Conservation (phyloP, 2,888 invertebrate genomes). For the Eupeodes latifasciatus region DNA sequence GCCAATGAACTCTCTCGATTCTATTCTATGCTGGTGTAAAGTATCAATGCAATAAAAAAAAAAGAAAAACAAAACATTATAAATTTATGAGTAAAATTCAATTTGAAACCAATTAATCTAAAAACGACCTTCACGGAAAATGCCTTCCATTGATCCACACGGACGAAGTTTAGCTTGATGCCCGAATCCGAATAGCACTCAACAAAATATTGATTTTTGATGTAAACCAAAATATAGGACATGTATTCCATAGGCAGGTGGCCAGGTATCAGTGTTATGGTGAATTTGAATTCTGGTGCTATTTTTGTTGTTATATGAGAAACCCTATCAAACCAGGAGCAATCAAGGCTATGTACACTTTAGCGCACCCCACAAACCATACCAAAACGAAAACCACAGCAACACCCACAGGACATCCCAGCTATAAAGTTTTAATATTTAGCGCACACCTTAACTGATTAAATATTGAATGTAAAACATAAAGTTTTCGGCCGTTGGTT, state of each 20-base stretch:
- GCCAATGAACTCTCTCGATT: background rate
- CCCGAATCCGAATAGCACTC: slow-evolving; percentile 7
- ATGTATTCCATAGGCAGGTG: background rate
- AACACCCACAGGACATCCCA: background rate
- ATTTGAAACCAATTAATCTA: slow-evolving; percentile 59
- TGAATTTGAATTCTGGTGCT: slow-evolving; percentile 1
- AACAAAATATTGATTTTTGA: slow-evolving; percentile 39
- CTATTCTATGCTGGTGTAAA: no score
- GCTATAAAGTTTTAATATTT: slow-evolving; percentile 35
- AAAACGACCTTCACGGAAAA: slow-evolving; percentile 50
- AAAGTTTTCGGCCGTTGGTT: slow-evolving; percentile 27
- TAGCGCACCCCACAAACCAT: background rate
- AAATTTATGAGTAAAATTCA: slow-evolving; percentile 12
- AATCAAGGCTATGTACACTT: background rate
- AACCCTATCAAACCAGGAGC: background rate
- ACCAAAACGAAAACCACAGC: background rate
- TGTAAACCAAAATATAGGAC: slow-evolving; percentile 26
- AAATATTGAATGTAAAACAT: slow-evolving; percentile 61
- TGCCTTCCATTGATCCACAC: slow-evolving; percentile 36
- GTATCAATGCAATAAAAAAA: background rate
- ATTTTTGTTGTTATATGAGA: background rate
- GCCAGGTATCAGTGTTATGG: background rate
- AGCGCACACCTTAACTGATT: slow-evolving; percentile 51
- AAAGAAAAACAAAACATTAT: background rate
- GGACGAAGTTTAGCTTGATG: slow-evolving; percentile 2